Percentiles rank a stretch among this genome's conserved stretches.
phyloP scores from a whole-genome alignment of 2,888 invertebrate genomes.

The Lingula anatina region DNA sequence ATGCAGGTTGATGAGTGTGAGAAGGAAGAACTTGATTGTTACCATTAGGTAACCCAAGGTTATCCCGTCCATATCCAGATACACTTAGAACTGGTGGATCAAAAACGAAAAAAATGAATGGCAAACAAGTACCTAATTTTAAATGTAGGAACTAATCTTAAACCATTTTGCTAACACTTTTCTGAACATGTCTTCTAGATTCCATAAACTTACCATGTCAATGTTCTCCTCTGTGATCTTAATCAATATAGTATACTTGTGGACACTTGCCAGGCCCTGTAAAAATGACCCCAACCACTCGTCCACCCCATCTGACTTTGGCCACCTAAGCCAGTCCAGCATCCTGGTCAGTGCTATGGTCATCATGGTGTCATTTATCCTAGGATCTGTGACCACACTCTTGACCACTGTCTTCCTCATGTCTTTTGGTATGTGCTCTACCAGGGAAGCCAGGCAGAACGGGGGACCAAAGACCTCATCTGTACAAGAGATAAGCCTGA shows the following conservation, averaged over 20 bases:
- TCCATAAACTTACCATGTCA: constrained; percentile 30
- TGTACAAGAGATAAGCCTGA: constrained; percentile 30
- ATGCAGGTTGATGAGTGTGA: too few relatives aligned
- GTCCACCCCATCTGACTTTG: constrained; percentile 31
- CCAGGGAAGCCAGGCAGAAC: constrained; percentile 33
- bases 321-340: constrained; percentile 46
- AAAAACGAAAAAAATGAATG: too few relatives aligned
- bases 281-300: constrained; percentile 39
- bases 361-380: constrained; percentile 22
- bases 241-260: constrained; percentile 35
- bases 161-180: too few relatives aligned
- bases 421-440: constrained; percentile 25
- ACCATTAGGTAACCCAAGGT: too few relatives aligned
- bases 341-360: constrained; percentile 32
- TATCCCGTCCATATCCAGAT: too few relatives aligned
- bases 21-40: too few relatives aligned
- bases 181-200: too few relatives aligned
- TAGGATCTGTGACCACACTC: constrained; percentile 21
- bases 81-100: too few relatives aligned
- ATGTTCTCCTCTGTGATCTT: constrained; percentile 32
- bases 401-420: constrained; percentile 26
- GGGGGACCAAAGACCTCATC: constrained; percentile 25
- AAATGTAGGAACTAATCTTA: too few relatives aligned
- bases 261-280: constrained; percentile 27
- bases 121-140: too few relatives aligned